Percentiles rank a stretch among this genome's conserved stretches.
phyloP scores from a whole-genome alignment of 2,113 vertebrate species.

The Mustela nigripes region DNA sequence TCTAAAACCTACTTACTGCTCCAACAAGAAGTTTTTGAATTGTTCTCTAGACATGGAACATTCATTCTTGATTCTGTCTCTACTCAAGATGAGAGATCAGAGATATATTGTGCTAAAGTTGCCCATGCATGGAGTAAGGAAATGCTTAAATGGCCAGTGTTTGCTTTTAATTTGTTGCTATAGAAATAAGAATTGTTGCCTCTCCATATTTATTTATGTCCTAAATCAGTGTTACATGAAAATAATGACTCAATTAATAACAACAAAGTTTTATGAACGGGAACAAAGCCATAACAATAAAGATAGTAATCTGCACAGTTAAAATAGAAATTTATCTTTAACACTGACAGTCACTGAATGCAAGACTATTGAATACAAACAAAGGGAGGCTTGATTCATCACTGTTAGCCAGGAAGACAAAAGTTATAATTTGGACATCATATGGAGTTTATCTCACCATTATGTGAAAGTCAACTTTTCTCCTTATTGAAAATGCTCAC shows the following conservation, averaged over 20 bases:
- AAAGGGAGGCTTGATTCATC: background rate
- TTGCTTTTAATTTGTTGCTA: constrained; percentile 74
- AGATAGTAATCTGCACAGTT: constrained; percentile 9
- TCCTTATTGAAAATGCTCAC: background rate
- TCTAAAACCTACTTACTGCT: background rate
- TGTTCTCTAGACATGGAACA: background rate
- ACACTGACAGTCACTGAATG: background rate
- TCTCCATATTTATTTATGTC: constrained; percentile 47
- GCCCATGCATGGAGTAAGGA: background rate
- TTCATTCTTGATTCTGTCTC: background rate
- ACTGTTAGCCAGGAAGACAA: background rate
- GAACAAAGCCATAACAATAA: constrained; percentile 44
- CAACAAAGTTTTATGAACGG: constrained; percentile 62
- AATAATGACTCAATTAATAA: constrained; percentile 62
- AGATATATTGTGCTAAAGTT: background rate
- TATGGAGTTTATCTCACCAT: background rate
- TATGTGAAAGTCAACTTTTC: background rate
- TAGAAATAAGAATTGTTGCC: constrained; percentile 38
- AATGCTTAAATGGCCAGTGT: constrained; percentile 41
- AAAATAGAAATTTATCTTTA: constrained; percentile 40
- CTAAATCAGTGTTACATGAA: constrained; percentile 47
- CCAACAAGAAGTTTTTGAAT: background rate
- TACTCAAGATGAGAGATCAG: background rate
- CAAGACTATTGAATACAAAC: background rate
- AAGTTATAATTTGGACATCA: background rate